Base-by-base conservation (phyloP, 2,888 invertebrate species). In the Agrypnus murinus region DNA sequence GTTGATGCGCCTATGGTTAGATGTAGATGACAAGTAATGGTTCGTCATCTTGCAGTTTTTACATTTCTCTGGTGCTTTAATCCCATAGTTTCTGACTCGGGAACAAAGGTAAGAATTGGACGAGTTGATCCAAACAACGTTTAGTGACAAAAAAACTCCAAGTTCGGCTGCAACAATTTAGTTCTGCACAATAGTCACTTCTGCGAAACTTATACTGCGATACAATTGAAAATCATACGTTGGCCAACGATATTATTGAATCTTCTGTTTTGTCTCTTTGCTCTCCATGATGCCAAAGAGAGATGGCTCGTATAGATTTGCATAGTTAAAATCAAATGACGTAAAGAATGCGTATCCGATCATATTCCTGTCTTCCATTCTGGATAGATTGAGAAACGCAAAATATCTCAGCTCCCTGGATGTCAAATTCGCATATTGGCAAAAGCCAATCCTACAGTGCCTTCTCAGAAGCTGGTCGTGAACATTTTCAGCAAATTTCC, bases 231-330 rank as follows among this genome's bases (percentile, higher is more conserved):
- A n/a, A n/a, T n/a, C n/a, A n/a, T 6, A 72, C 65, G 70, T 31
- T 65, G 12, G 43, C 53, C 14, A 7, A 59, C 25, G 66, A 62
- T 8, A 62, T 70, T 10, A 48, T 70, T 17, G 63, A 66, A 43
- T 57, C 71, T 14, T 72, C 70, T 0, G 36, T n/a, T n/a, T n/a
- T n/a, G 10, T 55, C 53, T 46, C 57, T 43, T 7, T 72, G 67
- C 36, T 45, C 15, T 8, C 17, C 1, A 25, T 25, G 25, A 5
- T 25, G 25, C 15, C 4, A 0, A 45, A 45, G 7, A 45, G 17
- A 15, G 9, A 17, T 15, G 45, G 45, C 5, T 4, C 5, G 3
- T 45, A 17, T 14, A 45, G 45, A 7, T 15, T 45, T 14, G 25
- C 25, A 5, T 45, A 15, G 9, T 2, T 1, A 43, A 6, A 14